Evolutionary conservation across 2,797 vertebrate species (phyloP).

Genomic region (Spinus olivaceus): DNA sequence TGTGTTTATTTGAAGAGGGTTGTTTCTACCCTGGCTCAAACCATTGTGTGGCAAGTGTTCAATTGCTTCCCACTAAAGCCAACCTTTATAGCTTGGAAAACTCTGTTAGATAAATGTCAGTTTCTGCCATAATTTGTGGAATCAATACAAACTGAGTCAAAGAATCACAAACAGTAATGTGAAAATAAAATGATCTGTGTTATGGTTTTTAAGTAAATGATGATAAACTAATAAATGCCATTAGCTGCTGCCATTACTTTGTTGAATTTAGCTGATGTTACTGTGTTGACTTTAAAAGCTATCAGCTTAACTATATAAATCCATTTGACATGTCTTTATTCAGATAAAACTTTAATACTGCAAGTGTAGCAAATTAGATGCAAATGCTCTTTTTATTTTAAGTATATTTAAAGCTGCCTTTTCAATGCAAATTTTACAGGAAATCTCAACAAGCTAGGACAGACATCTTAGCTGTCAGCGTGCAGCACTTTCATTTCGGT

Average conservation of each 20-base stretch:
- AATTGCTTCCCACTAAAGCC: constrained; percentile 51
- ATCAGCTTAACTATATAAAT: constrained; percentile 93
- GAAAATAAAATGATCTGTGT: constrained; percentile 82
- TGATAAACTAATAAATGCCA: constrained; percentile 72
- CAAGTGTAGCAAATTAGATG: constrained; percentile 96
- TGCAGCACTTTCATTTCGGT: constrained; percentile 76
- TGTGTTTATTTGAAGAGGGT: constrained; percentile 57
- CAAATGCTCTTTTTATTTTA: constrained; percentile 97
- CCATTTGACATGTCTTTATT: constrained; percentile 98
- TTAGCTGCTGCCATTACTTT: constrained; percentile 80
- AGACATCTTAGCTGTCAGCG: constrained; percentile 79
- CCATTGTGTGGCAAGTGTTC: constrained; percentile 54
- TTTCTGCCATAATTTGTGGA: constrained; percentile 51
- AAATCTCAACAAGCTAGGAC: constrained; percentile 85
- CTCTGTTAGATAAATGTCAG: constrained; percentile 46
- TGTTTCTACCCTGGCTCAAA: constrained; percentile 41
- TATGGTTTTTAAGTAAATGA: constrained; percentile 84
- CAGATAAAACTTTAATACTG: constrained; percentile 96
- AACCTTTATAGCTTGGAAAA: constrained; percentile 46
- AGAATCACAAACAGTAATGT: constrained; percentile 65
- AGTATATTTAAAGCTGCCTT: constrained; percentile 90
- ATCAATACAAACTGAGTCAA: constrained; percentile 56
- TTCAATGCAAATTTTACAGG: constrained; percentile 85
- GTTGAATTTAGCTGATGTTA: constrained; percentile 75
- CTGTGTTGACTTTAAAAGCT: constrained; percentile 82